Evolutionary conservation across 1,140 invertebrate genomes (phyloP), one percentile per base, ranked within the genome.

Genomic region (Pygmarrhopalites habei): DNA sequence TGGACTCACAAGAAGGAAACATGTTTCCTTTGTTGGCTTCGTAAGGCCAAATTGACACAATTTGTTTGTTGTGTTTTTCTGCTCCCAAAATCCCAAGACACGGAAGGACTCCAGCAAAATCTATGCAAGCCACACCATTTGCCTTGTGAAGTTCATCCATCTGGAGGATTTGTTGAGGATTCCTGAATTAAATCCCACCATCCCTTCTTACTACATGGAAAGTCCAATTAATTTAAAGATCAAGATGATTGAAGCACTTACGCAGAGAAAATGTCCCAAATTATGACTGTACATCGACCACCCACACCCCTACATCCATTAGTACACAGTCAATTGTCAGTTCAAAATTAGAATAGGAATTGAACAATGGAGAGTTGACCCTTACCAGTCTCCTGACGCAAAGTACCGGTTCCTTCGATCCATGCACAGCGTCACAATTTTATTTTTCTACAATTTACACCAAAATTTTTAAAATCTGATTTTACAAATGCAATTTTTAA

Each of bases 261-360:
- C 59, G 52, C 57, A 1, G 62, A 62, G 19, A 1, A n/a, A 2
- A 46, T 14, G 23, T 70, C 65, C 69, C 69, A 70, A 23, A 70
- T 58, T 15, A 70, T 67, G 12, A 67, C 58, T 3, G 32, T 28
- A 15, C 58, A 60, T 15, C 51, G 25, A 12, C 51, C n/a, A 15
- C 63, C 69, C 30, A n/a, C n/a, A n/a, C n/a, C n/a, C n/a, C n/a
- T n/a, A n/a, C n/a, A n/a, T n/a, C n/a, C n/a, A n/a, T n/a, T n/a
- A n/a, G n/a, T n/a, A n/a, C n/a, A n/a, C n/a, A n/a, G n/a, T n/a
- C n/a, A n/a, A n/a, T n/a, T n/a, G n/a, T n/a, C 62, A 44, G 23
- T 67, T 15, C 15, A 35, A 35, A 35, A 35, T 35, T 7, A 7
- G 15, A 7, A 5, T 15, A 35, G 5, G 32, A 5, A 35, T 7